Percentiles rank a stretch among this genome's conserved stretches.
Evolutionary conservation across 2,113 vertebrate genomes (phyloP).

Genomic region (Empidonax alnorum): DNA sequence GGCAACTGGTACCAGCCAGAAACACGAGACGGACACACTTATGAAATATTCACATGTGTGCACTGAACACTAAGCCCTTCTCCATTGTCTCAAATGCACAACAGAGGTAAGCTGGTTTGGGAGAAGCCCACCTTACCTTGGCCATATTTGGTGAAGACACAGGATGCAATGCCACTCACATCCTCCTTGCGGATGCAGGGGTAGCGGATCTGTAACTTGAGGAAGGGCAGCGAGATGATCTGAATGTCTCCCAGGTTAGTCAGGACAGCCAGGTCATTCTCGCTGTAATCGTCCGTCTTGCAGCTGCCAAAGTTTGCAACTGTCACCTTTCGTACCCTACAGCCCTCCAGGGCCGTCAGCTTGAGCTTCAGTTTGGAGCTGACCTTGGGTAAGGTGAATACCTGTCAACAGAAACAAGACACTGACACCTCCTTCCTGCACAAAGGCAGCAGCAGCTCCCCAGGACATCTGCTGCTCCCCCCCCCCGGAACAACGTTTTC

Average conservation of each 20-base stretch:
- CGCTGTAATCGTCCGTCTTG: slow-evolving; percentile 84
- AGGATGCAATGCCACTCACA: slow-evolving; percentile 95
- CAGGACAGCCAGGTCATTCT: slow-evolving; percentile 88
- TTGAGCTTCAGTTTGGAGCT: slow-evolving; percentile 94
- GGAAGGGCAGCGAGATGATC: slow-evolving; percentile 89
- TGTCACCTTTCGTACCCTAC: slow-evolving; percentile 86
- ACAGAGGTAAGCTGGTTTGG: neutral
- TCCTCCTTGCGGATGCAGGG: slow-evolving; percentile 95
- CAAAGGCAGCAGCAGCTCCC: neutral
- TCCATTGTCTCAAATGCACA: neutral
- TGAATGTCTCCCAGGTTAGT: slow-evolving; percentile 96
- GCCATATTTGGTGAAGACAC: slow-evolving; percentile 94
- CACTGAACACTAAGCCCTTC: neutral
- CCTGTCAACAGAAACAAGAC: slow-evolving; percentile 66
- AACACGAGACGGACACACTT: neutral
- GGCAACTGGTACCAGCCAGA: neutral
- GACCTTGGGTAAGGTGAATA: slow-evolving; percentile 94
- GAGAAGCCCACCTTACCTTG: slow-evolving; percentile 80
- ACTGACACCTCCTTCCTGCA: neutral
- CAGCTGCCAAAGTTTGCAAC: slow-evolving; percentile 90
- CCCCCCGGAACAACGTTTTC: neutral
- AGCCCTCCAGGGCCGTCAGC: slow-evolving; percentile 92
- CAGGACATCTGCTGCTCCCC: neutral
- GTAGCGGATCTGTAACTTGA: slow-evolving; percentile 93
- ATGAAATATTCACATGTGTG: neutral